A percentile compares a stretch with the other conserved stretches of the same genome.
Evolutionary conservation across 2,113 vertebrate species (phyloP).

Genomic region (Microtus oregoni): DNA sequence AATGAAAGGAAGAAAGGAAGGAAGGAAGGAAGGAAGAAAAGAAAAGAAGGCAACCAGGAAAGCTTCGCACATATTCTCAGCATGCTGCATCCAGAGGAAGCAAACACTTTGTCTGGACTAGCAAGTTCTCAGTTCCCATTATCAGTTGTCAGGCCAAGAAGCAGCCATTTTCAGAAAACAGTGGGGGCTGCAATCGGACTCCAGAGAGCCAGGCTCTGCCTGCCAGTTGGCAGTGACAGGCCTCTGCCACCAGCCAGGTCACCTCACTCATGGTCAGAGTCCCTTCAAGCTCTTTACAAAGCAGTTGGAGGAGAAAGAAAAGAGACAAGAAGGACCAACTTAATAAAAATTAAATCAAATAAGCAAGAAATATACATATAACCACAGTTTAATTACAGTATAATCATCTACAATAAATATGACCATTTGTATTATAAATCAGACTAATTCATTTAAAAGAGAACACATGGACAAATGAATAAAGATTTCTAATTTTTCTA

Average conservation of each 20-base stretch:
- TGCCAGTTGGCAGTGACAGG: slow-evolving; percentile 63
- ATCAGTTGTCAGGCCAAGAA: slow-evolving; percentile 58
- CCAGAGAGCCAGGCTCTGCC: neutral
- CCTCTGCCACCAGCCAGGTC: neutral
- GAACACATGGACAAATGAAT: slow-evolving; percentile 28
- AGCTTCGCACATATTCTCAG: slow-evolving; percentile 40
- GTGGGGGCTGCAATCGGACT: neutral
- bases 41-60: neutral
- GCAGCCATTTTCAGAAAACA: slow-evolving; percentile 62
- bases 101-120: slow-evolving; percentile 29
- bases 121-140: neutral
- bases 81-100: slow-evolving; percentile 43
- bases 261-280: neutral
- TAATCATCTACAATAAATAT: slow-evolving; percentile 34
- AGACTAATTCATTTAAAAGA: slow-evolving; percentile 44
- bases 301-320: neutral
- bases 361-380: slow-evolving; percentile 26
- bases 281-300: neutral
- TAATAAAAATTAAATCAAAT: slow-evolving; percentile 34
- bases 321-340: neutral
- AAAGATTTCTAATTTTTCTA: slow-evolving; percentile 33
- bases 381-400: slow-evolving; percentile 52
- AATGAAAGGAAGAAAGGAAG: no score
- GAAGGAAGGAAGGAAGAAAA: no score
- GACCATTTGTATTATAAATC: slow-evolving; percentile 33